Conservation (phyloP, 2,797 vertebrate genomes). For the Tapera naevia region DNA sequence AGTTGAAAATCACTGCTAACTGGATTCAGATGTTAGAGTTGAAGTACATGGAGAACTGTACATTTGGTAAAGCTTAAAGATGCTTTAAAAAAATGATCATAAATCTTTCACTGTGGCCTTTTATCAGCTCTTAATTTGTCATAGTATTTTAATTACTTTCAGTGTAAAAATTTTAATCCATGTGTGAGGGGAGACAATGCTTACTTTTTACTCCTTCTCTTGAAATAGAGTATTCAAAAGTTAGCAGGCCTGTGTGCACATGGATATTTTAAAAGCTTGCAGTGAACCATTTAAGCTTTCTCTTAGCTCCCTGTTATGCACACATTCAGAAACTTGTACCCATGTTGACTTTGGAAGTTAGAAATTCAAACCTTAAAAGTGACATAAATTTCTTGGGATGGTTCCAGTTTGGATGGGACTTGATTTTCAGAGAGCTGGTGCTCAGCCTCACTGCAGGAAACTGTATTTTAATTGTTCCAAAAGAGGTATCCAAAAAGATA, state of each 20-base stretch:
- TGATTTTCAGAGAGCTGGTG: background rate
- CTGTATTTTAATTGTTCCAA: background rate
- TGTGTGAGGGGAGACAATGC: slow-evolving; percentile 50
- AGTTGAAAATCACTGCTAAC: slow-evolving; percentile 73
- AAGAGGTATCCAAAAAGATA: background rate
- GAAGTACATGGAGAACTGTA: slow-evolving; percentile 55
- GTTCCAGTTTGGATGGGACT: background rate
- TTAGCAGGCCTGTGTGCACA: background rate
- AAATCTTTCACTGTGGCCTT: slow-evolving; percentile 75
- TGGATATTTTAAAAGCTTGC: background rate
- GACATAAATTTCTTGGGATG: background rate
- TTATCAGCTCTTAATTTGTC: slow-evolving; percentile 79
- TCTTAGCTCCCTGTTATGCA: background rate
- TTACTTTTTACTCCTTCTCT: slow-evolving; percentile 43
- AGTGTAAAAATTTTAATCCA: slow-evolving; percentile 71
- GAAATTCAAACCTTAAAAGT: background rate
- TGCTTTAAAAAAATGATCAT: slow-evolving; percentile 60
- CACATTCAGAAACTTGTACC: background rate
- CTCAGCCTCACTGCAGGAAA: background rate
- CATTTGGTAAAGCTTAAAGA: slow-evolving; percentile 78
- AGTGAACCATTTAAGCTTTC: background rate
- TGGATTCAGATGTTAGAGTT: slow-evolving; percentile 76
- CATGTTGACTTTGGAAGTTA: background rate
- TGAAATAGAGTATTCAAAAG: background rate
- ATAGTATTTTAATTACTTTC: slow-evolving; percentile 76